Evolutionary conservation across 2,888 invertebrate genomes (phyloP).

Genomic region (Scelioninae gen. 1): DNA sequence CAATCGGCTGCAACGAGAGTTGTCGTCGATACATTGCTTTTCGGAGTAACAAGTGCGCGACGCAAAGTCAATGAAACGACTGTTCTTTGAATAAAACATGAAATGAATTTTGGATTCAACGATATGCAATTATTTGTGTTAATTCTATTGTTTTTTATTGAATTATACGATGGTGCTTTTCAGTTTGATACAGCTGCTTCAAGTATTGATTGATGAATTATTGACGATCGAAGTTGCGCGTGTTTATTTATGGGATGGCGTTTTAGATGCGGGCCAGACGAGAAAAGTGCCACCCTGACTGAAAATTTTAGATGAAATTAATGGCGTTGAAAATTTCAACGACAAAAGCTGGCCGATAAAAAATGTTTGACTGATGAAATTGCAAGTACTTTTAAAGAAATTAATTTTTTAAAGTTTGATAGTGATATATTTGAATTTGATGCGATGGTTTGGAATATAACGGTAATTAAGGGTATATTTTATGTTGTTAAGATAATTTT

Average conservation of each 20-base stretch:
- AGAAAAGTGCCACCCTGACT: neutral
- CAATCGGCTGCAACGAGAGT: conserved; percentile 37
- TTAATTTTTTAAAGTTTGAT: too few relatives aligned
- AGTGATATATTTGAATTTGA: too few relatives aligned
- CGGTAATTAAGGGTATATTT: too few relatives aligned
- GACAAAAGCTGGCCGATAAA: neutral
- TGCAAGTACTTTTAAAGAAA: neutral
- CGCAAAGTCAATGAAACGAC: conserved; percentile 50
- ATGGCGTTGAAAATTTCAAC: conserved; percentile 4
- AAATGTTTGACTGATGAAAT: neutral
- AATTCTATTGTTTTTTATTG: conserved; percentile 47
- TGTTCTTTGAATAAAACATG: conserved; percentile 59
- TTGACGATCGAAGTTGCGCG: conserved; percentile 18
- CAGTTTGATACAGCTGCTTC: conserved; percentile 26
- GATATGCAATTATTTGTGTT: conserved; percentile 51
- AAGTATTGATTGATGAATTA: conserved; percentile 35
- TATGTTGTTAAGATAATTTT: neutral
- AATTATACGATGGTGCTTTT: conserved; percentile 17
- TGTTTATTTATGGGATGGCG: conserved; percentile 24
- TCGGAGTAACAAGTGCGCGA: conserved; percentile 50
- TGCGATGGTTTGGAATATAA: too few relatives aligned
- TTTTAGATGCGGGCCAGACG: neutral
- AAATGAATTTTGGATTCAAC: conserved; percentile 37
- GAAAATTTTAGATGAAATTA: neutral
- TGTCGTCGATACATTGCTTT: conserved; percentile 47